These are phyloP conservation scores for Leptosomus discolor DNA, from an alignment of 2,113 vertebrate genomes.

Conservation along the genomic window DNA sequence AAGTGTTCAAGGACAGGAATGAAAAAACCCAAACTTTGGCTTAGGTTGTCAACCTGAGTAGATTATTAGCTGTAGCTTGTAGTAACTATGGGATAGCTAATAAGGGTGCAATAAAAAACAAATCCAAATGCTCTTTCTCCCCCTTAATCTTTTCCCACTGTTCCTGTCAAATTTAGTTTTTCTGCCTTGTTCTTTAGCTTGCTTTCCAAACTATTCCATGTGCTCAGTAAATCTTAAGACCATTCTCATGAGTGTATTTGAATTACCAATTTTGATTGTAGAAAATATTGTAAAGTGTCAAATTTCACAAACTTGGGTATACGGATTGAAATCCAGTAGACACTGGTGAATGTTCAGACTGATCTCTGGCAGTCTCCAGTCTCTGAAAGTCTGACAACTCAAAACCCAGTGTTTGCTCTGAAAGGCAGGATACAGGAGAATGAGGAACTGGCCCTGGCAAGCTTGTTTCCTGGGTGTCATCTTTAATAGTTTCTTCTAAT, in stretches of 20 bases:
- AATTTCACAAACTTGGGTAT: background rate
- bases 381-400: background rate
- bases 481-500: background rate
- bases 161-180: background rate
- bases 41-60: background rate
- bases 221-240: background rate
- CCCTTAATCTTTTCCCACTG: background rate
- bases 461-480: background rate
- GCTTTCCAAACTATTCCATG: background rate
- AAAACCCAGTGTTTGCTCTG: background rate
- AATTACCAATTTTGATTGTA: background rate
- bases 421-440: background rate
- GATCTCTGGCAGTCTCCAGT: background rate
- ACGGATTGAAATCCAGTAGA: background rate
- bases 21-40: background rate
- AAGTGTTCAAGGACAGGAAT: background rate
- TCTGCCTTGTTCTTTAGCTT: background rate
- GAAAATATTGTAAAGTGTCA: background rate
- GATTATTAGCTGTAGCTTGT: background rate
- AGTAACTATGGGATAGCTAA: background rate
- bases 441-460: background rate
- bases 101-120: background rate
- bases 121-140: background rate
- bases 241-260: background rate
- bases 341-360: fast-evolving